A percentile compares a stretch with the other conserved stretches of the same genome.
These are phyloP conservation scores for Phymorhynchus buccinoides DNA, from an alignment of 1,140 invertebrate genomes.

Conservation along the genomic window DNA sequence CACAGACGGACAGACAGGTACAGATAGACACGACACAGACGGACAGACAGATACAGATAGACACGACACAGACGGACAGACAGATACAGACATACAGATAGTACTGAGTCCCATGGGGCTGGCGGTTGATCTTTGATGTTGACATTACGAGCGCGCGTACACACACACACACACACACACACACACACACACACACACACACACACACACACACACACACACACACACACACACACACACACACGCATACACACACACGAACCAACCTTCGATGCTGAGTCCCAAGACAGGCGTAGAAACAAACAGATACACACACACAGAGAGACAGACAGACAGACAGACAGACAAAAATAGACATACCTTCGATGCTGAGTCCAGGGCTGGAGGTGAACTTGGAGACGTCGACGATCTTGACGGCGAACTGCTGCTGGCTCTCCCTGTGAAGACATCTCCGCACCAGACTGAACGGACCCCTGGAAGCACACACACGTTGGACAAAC, in stretches of 20 bases:
- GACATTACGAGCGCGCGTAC: too few species aligned
- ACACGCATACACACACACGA: too few species aligned
- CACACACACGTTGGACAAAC: too few species aligned
- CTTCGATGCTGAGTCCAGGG: slow-evolving; percentile 94
- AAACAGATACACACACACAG: not conserved
- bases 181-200: not conserved
- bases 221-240: not conserved
- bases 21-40: too few species aligned
- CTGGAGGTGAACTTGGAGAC: slow-evolving; percentile 97
- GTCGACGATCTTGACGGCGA: slow-evolving; percentile 99
- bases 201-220: not conserved
- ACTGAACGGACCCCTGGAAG: slow-evolving; percentile 96
- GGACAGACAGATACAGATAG: too few species aligned
- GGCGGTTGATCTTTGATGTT: too few species aligned
- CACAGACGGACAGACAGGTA: too few species aligned
- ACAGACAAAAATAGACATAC: slow-evolving; percentile 76
- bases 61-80: too few species aligned
- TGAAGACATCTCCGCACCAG: slow-evolving; percentile 96
- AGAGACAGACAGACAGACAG: not conserved
- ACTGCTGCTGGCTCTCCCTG: slow-evolving; percentile 93
- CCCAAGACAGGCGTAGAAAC: not conserved
- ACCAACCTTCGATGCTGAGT: too few species aligned
- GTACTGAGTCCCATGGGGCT: too few species aligned
- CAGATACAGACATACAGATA: too few species aligned
- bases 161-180: not conserved